Conservation (phyloP, 2,888 invertebrate genomes). For the Drosophila emarginata region DNA sequence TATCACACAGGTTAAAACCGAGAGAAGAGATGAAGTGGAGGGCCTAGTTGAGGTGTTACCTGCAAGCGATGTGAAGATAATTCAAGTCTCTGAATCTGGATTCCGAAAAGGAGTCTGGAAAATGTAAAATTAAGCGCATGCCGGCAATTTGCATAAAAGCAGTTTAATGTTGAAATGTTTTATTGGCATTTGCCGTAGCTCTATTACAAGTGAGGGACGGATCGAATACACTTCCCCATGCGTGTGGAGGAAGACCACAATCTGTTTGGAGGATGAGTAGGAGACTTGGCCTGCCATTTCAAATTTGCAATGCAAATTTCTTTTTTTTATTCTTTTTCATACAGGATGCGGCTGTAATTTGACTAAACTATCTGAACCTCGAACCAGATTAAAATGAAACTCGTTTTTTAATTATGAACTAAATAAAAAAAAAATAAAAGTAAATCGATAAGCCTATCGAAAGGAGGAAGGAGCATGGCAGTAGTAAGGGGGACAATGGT, state of each 20-base stretch:
- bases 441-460: background rate
- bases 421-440: conserved; percentile 23
- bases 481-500: background rate
- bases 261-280: background rate
- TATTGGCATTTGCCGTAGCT: conserved; percentile 71
- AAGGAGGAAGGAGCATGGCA: background rate
- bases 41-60: conserved; percentile 62
- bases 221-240: background rate
- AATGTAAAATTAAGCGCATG: conserved; percentile 71
- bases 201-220: conserved; percentile 54
- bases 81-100: conserved; percentile 51
- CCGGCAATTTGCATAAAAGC: conserved; percentile 79
- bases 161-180: conserved; percentile 80
- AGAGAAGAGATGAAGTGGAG: conserved; percentile 4
- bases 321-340: background rate
- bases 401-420: conserved; percentile 72
- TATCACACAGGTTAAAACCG: conserved; percentile 44
- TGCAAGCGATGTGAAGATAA: conserved; percentile 72
- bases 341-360: conserved; percentile 50
- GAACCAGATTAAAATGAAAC: conserved; percentile 44
- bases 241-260: background rate
- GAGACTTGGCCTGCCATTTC: conserved; percentile 49
- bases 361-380: conserved; percentile 71
- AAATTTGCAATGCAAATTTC: conserved; percentile 75
- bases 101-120: conserved; percentile 11